A percentile compares a stretch with the other conserved stretches of the same genome.
Evolutionary conservation across 2,888 invertebrate genomes (phyloP).

Genomic region (Nebria salina): DNA sequence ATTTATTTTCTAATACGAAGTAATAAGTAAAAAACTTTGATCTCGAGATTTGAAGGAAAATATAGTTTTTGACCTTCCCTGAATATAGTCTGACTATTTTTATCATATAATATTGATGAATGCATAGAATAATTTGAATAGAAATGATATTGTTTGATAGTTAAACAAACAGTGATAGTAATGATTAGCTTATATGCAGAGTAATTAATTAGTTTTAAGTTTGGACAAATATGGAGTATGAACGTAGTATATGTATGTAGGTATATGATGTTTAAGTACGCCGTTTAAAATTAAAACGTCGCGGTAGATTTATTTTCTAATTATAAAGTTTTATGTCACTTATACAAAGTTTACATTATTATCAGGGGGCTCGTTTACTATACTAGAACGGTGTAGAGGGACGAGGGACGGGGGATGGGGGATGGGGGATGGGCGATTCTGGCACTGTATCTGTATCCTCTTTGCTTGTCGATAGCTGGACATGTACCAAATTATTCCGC

Average conservation of each 20-base stretch:
- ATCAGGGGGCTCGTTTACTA: slow-evolving; percentile 30
- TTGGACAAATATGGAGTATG: not conserved
- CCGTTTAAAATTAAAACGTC: slow-evolving; percentile 35
- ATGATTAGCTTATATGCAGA: no score
- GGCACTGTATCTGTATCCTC: not conserved
- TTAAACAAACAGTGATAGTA: no score
- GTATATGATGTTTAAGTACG: slow-evolving; percentile 20
- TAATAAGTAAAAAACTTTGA: no score
- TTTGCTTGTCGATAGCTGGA: no score
- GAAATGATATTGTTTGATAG: no score
- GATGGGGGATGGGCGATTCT: not conserved
- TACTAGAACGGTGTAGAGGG: not conserved
- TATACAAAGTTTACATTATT: slow-evolving; percentile 41
- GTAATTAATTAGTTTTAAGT: not conserved
- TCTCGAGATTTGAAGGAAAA: no score
- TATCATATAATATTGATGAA: no score
- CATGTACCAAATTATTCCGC: not conserved
- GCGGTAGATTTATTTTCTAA: slow-evolving; percentile 42
- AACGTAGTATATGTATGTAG: not conserved
- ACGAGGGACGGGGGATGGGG: not conserved
- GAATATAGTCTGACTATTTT: no score
- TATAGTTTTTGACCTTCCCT: no score
- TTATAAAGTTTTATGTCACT: slow-evolving; percentile 42
- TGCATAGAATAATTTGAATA: no score
- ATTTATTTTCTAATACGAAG: no score